Evolutionary conservation across 2,797 vertebrate genomes (phyloP).

Genomic region (Neostethus bicornis): DNA sequence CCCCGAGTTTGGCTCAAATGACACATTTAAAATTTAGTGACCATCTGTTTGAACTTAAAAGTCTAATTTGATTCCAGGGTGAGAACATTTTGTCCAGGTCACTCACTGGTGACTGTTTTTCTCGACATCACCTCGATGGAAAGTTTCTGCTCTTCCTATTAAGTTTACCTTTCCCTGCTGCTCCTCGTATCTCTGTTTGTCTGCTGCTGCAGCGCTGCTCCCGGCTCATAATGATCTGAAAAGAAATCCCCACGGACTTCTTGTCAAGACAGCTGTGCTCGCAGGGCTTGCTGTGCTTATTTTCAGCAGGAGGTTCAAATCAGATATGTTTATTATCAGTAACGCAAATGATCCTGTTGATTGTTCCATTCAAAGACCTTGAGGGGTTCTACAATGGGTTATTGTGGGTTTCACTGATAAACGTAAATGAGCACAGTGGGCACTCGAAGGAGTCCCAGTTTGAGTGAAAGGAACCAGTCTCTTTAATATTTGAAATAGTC

Average conservation of each 20-base stretch:
- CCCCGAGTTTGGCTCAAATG: conserved; percentile 8
- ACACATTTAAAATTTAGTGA: conserved; percentile 24
- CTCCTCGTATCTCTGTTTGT: conserved; percentile 24
- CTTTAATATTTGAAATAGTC: conserved; percentile 28
- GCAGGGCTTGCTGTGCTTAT: conserved; percentile 34
- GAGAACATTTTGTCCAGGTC: conserved; percentile 14
- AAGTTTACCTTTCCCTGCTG: conserved; percentile 11
- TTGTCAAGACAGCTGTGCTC: conserved; percentile 38
- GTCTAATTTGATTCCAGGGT: conserved; percentile 19
- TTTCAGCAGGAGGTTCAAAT: conserved; percentile 55
- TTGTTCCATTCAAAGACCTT: conserved; percentile 16
- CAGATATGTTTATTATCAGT: conserved; percentile 54
- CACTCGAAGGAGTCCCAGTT: conserved; percentile 2
- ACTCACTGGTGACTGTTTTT: no score
- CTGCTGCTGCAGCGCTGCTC: conserved; percentile 24
- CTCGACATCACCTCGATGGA: no score
- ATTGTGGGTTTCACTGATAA: conserved; percentile 14
- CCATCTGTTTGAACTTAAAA: conserved; percentile 23
- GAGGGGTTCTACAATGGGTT: conserved; percentile 23
- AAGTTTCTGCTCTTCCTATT: neutral
- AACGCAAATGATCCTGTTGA: conserved; percentile 31
- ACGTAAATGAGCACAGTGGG: neutral
- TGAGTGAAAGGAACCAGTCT: conserved; percentile 5
- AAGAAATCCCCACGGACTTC: conserved; percentile 54
- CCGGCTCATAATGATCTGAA: conserved; percentile 46